A percentile compares a stretch with the other conserved stretches of the same genome.
Evolutionary conservation across 2,797 vertebrate species (phyloP).

Genomic region (Gila robusta): DNA sequence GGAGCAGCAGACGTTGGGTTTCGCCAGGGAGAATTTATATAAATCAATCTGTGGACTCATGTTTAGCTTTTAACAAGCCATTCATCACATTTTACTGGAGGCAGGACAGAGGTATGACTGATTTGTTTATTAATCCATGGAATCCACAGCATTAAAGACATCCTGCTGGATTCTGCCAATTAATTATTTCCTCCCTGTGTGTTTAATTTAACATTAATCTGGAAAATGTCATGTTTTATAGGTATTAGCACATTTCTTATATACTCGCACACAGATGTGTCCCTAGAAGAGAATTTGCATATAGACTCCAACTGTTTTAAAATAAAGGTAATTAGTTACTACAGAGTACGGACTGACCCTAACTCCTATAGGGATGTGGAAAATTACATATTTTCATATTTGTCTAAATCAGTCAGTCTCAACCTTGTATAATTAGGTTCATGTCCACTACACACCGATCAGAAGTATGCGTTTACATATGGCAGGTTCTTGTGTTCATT

Average conservation of each 20-base stretch:
- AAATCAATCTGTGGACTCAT: slow-evolving; percentile 72
- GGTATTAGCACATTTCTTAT: slow-evolving; percentile 1
- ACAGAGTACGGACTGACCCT: neutral
- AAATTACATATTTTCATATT: slow-evolving; percentile 2
- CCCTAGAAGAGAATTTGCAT: neutral
- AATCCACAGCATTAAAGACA: slow-evolving; percentile 65
- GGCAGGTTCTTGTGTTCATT: neutral
- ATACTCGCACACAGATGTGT: neutral
- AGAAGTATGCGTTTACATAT: neutral
- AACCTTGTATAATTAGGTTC: neutral
- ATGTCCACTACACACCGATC: neutral
- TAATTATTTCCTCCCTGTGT: slow-evolving; percentile 52
- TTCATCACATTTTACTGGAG: slow-evolving; percentile 66
- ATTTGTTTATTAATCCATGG: slow-evolving; percentile 67
- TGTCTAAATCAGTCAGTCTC: neutral
- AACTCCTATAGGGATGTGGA: neutral
- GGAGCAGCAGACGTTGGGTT: slow-evolving; percentile 54
- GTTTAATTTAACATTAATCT: slow-evolving; percentile 60
- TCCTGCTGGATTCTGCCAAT: slow-evolving; percentile 54
- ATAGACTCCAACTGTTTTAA: neutral
- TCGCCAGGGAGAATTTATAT: slow-evolving; percentile 58
- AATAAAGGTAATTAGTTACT: slow-evolving; percentile 23
- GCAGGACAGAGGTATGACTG: slow-evolving; percentile 64
- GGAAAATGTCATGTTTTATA: slow-evolving; percentile 27
- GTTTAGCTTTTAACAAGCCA: slow-evolving; percentile 70